These are phyloP conservation scores for Chrysaora quinquecirrha DNA, from an alignment of 30 jellyfish, hydroid and myxozoan species.

Conservation along the genomic window DNA sequence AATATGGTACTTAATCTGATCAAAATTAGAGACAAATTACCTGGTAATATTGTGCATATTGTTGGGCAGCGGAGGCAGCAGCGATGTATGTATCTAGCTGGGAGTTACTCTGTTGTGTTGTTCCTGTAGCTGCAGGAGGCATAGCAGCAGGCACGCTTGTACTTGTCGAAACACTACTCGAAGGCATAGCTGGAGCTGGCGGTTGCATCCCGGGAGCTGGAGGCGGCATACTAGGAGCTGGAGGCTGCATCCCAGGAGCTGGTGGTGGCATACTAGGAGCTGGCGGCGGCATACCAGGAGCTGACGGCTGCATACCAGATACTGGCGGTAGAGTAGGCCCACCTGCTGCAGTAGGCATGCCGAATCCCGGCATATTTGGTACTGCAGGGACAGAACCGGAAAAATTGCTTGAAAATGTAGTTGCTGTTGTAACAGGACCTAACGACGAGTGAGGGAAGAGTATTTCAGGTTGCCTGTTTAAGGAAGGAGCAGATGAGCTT, in stretches of 20 bases:
- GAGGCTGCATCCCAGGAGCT: constrained; percentile 5
- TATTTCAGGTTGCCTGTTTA: not conserved
- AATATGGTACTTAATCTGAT: too few species aligned
- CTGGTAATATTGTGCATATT: constrained; percentile 74
- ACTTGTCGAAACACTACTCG: not conserved
- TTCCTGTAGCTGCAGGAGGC: not conserved
- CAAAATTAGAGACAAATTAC: too few species aligned
- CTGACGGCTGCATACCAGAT: constrained; percentile 10
- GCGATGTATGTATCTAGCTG: constrained; percentile 57
- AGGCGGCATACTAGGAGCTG: too few species aligned
- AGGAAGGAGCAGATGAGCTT: not conserved
- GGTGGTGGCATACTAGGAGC: too few species aligned
- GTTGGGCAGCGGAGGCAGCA: constrained; percentile 82
- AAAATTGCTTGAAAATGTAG: not conserved
- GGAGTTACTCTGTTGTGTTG: constrained; percentile 19
- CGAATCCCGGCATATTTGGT: not conserved
- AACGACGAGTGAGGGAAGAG: not conserved
- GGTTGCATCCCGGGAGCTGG: too few species aligned
- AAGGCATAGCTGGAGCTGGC: not conserved
- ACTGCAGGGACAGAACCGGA: not conserved
- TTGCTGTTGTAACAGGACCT: not conserved
- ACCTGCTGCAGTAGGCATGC: not conserved
- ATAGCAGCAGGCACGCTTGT: not conserved
- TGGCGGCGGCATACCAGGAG: too few species aligned
- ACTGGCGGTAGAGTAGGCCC: not conserved